Conservation (phyloP, 2,797 vertebrate genomes). For the Myripristis jacobus region DNA sequence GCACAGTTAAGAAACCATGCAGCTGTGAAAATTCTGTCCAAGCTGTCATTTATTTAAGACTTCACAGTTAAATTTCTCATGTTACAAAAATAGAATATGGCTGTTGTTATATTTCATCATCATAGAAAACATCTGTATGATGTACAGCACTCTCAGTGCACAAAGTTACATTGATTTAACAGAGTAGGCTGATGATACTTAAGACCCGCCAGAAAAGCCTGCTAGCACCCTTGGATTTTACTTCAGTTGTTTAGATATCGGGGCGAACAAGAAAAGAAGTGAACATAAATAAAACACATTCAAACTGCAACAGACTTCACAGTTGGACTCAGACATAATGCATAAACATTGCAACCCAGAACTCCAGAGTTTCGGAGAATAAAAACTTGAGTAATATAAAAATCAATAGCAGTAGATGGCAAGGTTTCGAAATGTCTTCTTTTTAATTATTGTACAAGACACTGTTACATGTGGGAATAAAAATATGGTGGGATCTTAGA, state of each 20-base stretch:
- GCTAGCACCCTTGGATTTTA: constrained; percentile 74
- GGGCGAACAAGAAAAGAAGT: constrained; percentile 65
- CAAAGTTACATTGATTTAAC: constrained; percentile 76
- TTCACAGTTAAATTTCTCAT: constrained; percentile 83
- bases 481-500: constrained; percentile 51
- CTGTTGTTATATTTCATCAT: constrained; percentile 80
- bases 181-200: constrained; percentile 65
- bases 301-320: constrained; percentile 71
- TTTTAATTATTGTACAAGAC: constrained; percentile 69
- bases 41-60: constrained; percentile 86
- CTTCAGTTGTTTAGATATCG: constrained; percentile 51
- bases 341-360: constrained; percentile 66
- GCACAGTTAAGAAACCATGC: constrained; percentile 56
- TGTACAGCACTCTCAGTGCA: constrained; percentile 82
- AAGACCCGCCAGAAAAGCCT: constrained; percentile 74
- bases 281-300: constrained; percentile 73
- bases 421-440: constrained; percentile 47
- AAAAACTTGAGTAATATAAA: constrained; percentile 67
- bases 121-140: constrained; percentile 83
- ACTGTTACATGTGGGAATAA: constrained; percentile 64
- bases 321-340: constrained; percentile 73
- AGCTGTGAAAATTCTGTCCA: constrained; percentile 75
- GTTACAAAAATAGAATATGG: constrained; percentile 85
- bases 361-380: constrained; percentile 65
- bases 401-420: constrained; percentile 65